Conservation (phyloP, 2,888 invertebrate species). For the Cephonodes hylas region DNA sequence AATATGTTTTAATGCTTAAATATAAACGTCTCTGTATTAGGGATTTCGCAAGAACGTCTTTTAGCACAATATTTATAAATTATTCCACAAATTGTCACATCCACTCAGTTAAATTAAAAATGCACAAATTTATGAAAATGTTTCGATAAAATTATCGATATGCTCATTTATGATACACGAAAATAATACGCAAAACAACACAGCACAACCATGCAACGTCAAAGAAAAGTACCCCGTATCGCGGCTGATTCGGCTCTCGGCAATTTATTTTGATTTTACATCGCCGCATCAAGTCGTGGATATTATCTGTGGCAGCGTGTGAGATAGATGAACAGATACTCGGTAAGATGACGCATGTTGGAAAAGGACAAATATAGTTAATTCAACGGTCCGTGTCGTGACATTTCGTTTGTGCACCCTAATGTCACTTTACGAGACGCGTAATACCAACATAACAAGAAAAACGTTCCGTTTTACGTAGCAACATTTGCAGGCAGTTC, state of each 20-base stretch:
- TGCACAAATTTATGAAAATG: constrained; percentile 14
- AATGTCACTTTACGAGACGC: constrained; percentile 28
- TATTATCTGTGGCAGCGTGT: constrained; percentile 30
- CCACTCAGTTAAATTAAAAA: constrained; percentile 1
- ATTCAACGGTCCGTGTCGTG: background rate
- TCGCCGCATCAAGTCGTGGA: constrained; percentile 33
- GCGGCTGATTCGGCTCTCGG: constrained; percentile 55
- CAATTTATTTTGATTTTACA: constrained; percentile 36
- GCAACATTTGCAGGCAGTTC: background rate
- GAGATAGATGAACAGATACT: constrained; percentile 26
- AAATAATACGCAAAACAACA: constrained; percentile 48
- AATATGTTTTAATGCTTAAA: constrained; percentile 6
- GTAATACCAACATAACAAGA: constrained; percentile 34
- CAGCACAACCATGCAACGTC: constrained; percentile 56
- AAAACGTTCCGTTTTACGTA: constrained; percentile 23
- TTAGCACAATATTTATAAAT: background rate
- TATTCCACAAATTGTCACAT: constrained; percentile 1
- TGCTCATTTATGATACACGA: constrained; percentile 35
- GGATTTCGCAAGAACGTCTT: background rate
- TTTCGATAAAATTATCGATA: constrained; percentile 22
- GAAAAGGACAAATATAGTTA: constrained; percentile 24
- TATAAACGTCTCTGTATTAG: background rate
- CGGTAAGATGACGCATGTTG: constrained; percentile 9
- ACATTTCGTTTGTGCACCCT: constrained; percentile 21
- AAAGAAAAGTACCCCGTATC: constrained; percentile 57